These are phyloP conservation scores for Chauna torquata DNA, from an alignment of 2,113 vertebrate genomes.

Conservation along the genomic window DNA sequence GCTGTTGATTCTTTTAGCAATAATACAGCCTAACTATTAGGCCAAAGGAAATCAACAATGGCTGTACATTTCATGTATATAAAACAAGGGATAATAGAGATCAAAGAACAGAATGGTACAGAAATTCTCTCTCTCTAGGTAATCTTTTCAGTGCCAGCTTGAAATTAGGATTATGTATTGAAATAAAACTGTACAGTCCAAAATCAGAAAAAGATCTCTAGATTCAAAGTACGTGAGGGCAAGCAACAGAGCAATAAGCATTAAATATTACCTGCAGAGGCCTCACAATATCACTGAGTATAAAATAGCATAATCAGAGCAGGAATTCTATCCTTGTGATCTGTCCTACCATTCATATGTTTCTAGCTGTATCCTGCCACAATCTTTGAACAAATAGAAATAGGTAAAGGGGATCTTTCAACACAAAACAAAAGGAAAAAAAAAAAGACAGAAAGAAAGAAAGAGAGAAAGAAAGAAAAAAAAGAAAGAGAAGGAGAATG, in stretches of 20 bases:
- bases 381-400: not conserved
- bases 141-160: not conserved
- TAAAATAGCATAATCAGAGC: not conserved
- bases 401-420: not conserved
- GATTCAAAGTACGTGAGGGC: not conserved
- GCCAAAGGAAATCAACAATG: not conserved
- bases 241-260: not conserved
- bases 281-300: not conserved
- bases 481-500: too few species aligned
- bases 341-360: fast-evolving
- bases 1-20: not conserved
- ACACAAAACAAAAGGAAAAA: not conserved
- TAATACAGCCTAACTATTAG: not conserved
- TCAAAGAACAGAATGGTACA: not conserved
- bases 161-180: not conserved
- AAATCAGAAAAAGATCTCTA: not conserved
- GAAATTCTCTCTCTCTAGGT: not conserved
- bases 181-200: not conserved
- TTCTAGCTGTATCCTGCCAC: not conserved
- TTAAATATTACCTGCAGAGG: not conserved
- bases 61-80: not conserved
- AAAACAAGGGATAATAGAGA: not conserved
- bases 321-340: not conserved
- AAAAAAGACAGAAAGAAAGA: not conserved
- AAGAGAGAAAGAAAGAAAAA: too few species aligned